Evolutionary conservation across 2,797 vertebrate genomes (phyloP).

Genomic region (Alauda arvensis): DNA sequence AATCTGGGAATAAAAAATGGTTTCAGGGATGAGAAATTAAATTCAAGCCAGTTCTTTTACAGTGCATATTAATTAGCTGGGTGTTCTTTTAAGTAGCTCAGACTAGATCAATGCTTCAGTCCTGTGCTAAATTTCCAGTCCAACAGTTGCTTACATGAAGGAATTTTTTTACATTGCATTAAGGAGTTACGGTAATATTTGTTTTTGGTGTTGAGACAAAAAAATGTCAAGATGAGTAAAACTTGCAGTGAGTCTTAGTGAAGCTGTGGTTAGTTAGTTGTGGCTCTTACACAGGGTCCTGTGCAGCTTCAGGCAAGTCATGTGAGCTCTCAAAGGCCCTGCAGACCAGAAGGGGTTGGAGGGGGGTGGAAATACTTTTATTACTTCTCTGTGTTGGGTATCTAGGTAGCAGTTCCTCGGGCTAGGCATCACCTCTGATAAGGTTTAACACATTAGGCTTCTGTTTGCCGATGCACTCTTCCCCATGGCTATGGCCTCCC

Average conservation of each 20-base stretch:
- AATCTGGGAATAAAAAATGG: neutral
- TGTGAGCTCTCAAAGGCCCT: neutral
- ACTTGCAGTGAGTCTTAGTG: neutral
- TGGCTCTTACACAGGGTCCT: neutral
- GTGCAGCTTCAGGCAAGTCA: neutral
- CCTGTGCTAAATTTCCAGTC: neutral
- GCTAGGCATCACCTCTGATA: neutral
- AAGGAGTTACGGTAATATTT: neutral
- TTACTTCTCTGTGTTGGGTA: neutral
- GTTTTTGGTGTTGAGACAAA: too few relatives aligned
- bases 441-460: neutral
- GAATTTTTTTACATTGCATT: neutral
- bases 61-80: neutral
- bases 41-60: neutral
- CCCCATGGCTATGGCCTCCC: neutral
- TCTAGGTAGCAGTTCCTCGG: neutral
- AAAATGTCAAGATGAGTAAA: neutral
- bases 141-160: neutral
- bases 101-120: neutral
- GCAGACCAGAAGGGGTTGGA: neutral
- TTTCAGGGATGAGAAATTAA: neutral
- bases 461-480: neutral
- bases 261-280: neutral
- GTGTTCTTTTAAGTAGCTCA: neutral
- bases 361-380: neutral